Evolutionary conservation across 2,113 vertebrate genomes (phyloP), one percentile per base, ranked within the genome.

Genomic region (Baryphthengus martii): DNA sequence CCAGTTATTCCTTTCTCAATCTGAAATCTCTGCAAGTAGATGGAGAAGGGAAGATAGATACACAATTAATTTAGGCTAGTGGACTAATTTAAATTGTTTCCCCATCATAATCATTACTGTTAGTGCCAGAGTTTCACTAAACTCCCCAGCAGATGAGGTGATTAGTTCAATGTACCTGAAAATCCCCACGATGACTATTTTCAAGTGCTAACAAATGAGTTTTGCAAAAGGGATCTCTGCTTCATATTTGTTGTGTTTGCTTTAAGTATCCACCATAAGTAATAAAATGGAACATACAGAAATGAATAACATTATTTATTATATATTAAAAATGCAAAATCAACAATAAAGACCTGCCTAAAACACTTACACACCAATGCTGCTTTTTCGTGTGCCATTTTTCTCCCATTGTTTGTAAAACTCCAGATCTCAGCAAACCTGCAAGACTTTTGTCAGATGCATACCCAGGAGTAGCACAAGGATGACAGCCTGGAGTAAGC

Each of bases 401-500:
- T 85, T 90, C 59, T 92, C 35, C 85, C 24, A 75, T 71, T 72
- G 56, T 92, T 86, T 90, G 61, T 40, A 65, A 90, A 78, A 89
- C 49, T 81, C 55, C 40, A 67, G n/a, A 93, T 78, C 65, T 53
- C 68, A 67, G 76, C 56, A 87, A 94, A 92, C 92, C 68, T 93
- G 90, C 83, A 90, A 94, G 88, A 88, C 92, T 96, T 89, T 52
- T 85, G 91, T 95, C 93, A 96, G 88, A 85, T 92, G 35, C 50
- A 11, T 58, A 70, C 40, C 63, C 95, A 94, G 82, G 88, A 94
- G 52, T 75, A 77, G 86, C 72, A 73, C 83, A 40, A 65, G 66
- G 78, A 91, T 79, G 93, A 91, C 96, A 94, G 95, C 92, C 97
- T 74, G 87, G 90, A 89, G 78, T 90, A 86, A 62, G 88, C 96